Evolutionary conservation across 2,888 invertebrate species (phyloP).

Genomic region (Netelia inedita): DNA sequence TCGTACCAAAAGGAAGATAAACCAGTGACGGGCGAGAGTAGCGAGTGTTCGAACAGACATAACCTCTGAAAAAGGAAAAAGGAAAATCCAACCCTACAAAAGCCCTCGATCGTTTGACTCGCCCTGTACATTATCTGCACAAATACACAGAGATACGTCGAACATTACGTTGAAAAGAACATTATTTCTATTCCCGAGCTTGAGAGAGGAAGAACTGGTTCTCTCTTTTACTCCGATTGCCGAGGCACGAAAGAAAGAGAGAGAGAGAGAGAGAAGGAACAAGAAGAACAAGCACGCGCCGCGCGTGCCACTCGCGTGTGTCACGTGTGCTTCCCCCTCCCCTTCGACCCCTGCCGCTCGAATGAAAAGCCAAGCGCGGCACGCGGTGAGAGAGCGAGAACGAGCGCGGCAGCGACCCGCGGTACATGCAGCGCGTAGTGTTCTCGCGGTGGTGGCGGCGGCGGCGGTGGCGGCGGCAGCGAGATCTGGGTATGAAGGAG

Average conservation of each 20-base stretch:
- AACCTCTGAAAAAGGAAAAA: not conserved
- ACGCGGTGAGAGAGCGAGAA: constrained; percentile 41
- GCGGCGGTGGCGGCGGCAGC: too few species aligned
- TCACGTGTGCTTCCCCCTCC: constrained; percentile 80
- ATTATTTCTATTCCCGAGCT: constrained; percentile 80
- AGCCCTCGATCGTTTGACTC: not conserved
- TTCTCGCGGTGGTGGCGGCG: not conserved
- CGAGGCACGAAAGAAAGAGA: constrained; percentile 65
- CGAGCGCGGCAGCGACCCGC: not conserved
- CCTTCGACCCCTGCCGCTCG: not conserved
- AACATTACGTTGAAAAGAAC: constrained; percentile 61
- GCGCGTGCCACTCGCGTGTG: constrained; percentile 84
- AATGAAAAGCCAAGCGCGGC: constrained; percentile 38
- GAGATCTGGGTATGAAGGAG: not conserved
- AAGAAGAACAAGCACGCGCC: constrained; percentile 78
- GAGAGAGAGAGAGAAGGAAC: not conserved
- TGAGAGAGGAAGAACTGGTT: constrained; percentile 79
- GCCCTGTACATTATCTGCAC: not conserved
- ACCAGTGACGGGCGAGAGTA: constrained; percentile 11
- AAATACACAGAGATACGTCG: not conserved
- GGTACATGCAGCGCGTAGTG: not conserved
- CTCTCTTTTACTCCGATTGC: constrained; percentile 76
- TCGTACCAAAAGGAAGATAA: constrained; percentile 25
- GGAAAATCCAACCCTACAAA: not conserved
- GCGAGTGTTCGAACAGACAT: not conserved